Conservation (phyloP, 2,888 invertebrate genomes). For the Priapulus caudatus region DNA sequence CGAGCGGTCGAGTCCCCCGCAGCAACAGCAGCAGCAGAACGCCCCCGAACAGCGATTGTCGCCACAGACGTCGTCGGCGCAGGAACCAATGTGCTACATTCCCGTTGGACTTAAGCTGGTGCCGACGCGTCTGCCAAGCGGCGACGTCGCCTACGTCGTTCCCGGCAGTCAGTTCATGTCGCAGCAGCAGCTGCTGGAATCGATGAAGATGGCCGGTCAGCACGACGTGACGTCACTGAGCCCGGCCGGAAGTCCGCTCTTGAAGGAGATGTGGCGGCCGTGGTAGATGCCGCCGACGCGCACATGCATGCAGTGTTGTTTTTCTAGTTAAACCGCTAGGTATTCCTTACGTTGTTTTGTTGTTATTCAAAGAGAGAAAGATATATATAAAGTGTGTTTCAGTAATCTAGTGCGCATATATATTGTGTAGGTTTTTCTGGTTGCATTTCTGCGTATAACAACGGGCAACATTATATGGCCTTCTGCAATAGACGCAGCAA, state of each 20-base stretch:
- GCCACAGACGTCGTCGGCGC: neutral
- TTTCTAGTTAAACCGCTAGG: too few relatives aligned
- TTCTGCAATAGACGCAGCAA: too few relatives aligned
- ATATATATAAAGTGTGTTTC: too few relatives aligned
- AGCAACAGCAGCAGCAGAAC: neutral
- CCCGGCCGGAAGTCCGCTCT: neutral
- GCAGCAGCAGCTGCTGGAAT: neutral
- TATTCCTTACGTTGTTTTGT: too few relatives aligned
- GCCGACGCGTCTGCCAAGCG: neutral
- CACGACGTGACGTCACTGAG: neutral
- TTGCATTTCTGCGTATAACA: too few relatives aligned
- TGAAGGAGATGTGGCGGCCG: neutral
- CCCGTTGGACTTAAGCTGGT: neutral
- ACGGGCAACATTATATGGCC: too few relatives aligned
- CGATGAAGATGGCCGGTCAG: neutral
- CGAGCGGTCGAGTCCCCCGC: neutral
- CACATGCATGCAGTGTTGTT: too few relatives aligned
- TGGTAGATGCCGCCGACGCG: neutral
- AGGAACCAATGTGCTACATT: neutral
- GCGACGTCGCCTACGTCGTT: conserved; percentile 1
- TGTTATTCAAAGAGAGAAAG: too few relatives aligned
- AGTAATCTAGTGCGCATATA: too few relatives aligned
- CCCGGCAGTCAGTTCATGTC: neutral
- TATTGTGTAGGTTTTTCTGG: too few relatives aligned
- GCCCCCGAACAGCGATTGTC: neutral